These are phyloP conservation scores for Melanerpes formicivorus DNA, from an alignment of 2,113 vertebrate genomes.

Conservation along the genomic window DNA sequence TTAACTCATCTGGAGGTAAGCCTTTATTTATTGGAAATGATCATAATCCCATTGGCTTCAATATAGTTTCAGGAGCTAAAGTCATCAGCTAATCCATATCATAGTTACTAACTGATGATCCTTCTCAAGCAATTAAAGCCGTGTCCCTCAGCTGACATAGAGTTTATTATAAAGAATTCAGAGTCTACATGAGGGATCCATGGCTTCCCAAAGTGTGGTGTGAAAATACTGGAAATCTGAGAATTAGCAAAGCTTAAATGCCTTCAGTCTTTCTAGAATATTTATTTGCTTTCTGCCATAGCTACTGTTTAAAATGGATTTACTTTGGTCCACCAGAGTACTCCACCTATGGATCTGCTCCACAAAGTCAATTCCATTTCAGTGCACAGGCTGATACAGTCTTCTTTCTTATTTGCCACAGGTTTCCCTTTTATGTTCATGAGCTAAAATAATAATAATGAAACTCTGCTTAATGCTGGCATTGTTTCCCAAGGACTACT, in stretches of 20 bases:
- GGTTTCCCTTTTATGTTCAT: neutral
- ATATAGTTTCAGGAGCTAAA: constrained; percentile 18
- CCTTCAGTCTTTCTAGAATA: neutral
- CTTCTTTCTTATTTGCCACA: constrained; percentile 39
- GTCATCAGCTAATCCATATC: constrained; percentile 47
- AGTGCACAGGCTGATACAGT: neutral
- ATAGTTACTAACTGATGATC: constrained; percentile 35
- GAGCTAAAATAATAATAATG: constrained; percentile 58
- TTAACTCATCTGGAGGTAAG: constrained; percentile 25
- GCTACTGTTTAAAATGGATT: neutral
- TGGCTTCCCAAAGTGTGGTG: neutral
- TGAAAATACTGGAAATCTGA: neutral
- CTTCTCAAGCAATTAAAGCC: constrained; percentile 20
- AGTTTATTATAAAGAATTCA: neutral
- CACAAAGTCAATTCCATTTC: neutral
- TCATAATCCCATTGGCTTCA: constrained; percentile 50
- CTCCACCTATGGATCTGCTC: neutral
- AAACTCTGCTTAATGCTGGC: constrained; percentile 63
- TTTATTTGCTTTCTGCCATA: neutral
- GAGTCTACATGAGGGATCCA: neutral
- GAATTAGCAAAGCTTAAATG: neutral
- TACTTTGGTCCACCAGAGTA: neutral
- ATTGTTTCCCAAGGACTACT: constrained; percentile 61
- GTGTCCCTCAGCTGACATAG: neutral
- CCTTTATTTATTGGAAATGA: constrained; percentile 55